Evolutionary conservation across 2,113 vertebrate species (phyloP).

Genomic region (Turnix velox): DNA sequence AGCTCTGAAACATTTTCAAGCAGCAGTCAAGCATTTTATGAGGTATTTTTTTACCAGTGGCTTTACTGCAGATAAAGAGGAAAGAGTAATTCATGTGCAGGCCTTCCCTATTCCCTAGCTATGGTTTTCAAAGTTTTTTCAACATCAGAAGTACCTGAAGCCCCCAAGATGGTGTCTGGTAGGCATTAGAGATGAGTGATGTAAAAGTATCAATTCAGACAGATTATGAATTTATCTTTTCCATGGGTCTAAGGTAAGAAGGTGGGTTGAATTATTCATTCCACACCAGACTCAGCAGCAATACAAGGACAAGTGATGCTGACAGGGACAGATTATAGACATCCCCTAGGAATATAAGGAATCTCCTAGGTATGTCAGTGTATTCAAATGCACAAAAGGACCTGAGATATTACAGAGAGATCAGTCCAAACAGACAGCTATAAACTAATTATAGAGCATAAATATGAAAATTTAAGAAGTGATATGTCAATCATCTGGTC

Average conservation of each 20-base stretch:
- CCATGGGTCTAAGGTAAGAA: not conserved
- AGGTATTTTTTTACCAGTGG: not conserved
- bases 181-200: not conserved
- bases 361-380: not conserved
- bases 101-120: not conserved
- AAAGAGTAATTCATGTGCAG: not conserved
- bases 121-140: not conserved
- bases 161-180: not conserved
- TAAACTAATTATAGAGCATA: not conserved
- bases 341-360: not conserved
- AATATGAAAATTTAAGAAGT: not conserved
- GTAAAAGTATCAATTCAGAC: not conserved
- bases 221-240: not conserved
- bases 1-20: not conserved
- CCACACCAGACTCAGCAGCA: not conserved
- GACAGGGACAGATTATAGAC: not conserved
- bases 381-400: not conserved
- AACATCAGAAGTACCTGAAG: not conserved
- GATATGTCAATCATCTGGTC: not conserved
- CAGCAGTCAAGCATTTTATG: not conserved
- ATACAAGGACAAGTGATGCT: not conserved
- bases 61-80: not conserved
- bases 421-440: not conserved
- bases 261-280: not conserved
- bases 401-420: not conserved